A percentile compares a stretch with the other conserved stretches of the same genome.
phyloP scores from a whole-genome alignment of 2,113 vertebrate species.

The Craseonycteris thonglongyai region DNA sequence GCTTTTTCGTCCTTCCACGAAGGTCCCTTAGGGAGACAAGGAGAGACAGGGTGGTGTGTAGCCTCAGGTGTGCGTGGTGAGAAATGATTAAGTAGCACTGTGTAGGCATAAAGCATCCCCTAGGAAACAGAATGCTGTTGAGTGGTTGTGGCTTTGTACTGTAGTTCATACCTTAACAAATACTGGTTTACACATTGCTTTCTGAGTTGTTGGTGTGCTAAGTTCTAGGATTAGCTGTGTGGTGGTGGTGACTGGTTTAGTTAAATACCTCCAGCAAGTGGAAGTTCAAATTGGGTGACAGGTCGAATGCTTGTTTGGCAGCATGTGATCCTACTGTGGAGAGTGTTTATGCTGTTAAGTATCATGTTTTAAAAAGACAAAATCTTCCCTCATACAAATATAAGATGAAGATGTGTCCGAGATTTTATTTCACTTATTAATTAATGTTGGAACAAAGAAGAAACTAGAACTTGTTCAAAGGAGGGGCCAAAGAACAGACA shows the following conservation, averaged over 20 bases:
- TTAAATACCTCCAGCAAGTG: neutral
- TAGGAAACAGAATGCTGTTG: neutral
- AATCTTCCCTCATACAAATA: neutral
- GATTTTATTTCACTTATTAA: neutral
- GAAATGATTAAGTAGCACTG: accelerated
- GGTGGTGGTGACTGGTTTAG: neutral
- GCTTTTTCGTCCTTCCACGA: accelerated
- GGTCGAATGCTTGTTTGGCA: neutral
- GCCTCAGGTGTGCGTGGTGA: neutral
- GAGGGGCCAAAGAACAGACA: neutral
- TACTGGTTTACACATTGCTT: accelerated
- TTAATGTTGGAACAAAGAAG: neutral
- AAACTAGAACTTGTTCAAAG: neutral
- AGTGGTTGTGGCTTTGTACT: neutral
- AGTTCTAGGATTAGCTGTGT: neutral
- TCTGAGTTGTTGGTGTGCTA: neutral
- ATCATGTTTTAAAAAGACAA: neutral
- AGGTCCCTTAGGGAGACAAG: neutral
- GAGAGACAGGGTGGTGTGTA: accelerated
- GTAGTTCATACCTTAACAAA: no score
- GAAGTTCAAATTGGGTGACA: neutral
- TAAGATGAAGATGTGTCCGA: neutral
- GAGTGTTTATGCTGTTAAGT: neutral
- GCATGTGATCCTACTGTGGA: no score
- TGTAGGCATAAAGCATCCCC: neutral